Evolutionary conservation across 2,797 vertebrate species (phyloP).

Genomic region (Xerus rutilus): DNA sequence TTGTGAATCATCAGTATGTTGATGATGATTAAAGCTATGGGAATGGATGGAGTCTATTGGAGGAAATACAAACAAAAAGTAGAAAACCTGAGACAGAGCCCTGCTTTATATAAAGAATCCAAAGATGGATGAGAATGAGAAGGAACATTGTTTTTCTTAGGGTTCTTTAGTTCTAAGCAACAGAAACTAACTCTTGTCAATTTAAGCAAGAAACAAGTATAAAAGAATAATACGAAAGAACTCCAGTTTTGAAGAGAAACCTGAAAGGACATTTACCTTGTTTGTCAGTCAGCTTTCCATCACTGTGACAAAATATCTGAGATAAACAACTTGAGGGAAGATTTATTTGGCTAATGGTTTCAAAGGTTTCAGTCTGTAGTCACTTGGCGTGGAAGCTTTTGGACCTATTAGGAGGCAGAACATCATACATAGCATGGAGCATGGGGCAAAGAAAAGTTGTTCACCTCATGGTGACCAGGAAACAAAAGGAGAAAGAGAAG

Average conservation of each 20-base stretch:
- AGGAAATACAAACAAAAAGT: neutral
- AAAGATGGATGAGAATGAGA: neutral
- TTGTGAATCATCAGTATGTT: neutral
- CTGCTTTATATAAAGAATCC: neutral
- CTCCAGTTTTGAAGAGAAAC: neutral
- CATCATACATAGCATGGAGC: too few species aligned
- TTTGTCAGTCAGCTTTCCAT: too few species aligned
- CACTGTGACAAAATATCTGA: too few species aligned
- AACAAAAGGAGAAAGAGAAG: too few species aligned
- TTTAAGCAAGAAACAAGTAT: neutral
- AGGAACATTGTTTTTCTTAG: neutral
- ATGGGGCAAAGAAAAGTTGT: too few species aligned
- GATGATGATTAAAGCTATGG: neutral
- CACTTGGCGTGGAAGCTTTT: too few species aligned
- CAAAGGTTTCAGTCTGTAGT: too few species aligned
- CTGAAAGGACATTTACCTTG: neutral
- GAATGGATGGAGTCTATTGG: neutral
- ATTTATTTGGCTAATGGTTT: too few species aligned
- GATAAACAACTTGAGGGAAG: too few species aligned
- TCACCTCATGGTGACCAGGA: too few species aligned
- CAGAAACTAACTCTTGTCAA: neutral
- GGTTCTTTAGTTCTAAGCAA: neutral
- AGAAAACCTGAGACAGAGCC: neutral
- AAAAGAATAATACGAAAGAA: neutral
- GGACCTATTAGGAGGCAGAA: too few species aligned